phyloP scores from a whole-genome alignment of 2,888 invertebrate genomes.

The Cerceris ruficornis region DNA sequence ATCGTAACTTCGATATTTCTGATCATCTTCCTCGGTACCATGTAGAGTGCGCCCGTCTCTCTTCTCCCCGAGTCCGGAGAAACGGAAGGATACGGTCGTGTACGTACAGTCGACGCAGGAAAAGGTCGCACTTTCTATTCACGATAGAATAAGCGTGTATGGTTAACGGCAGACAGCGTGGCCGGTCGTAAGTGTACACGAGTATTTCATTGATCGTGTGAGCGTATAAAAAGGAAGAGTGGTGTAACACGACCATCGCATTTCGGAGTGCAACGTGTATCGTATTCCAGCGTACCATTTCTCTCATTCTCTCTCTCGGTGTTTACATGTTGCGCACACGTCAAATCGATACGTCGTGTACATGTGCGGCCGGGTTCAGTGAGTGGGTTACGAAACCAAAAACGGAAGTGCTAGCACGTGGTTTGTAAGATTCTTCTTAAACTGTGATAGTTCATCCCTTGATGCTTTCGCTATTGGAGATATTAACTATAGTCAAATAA shows the following conservation, averaged over 20 bases:
- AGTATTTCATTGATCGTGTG: slow-evolving; percentile 6
- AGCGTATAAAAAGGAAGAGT: slow-evolving; percentile 2
- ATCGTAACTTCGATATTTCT: too few species aligned
- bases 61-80: slow-evolving; percentile 23
- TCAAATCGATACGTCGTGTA: slow-evolving; percentile 56
- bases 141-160: slow-evolving; percentile 18
- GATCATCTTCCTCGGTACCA: not conserved
- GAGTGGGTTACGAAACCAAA: slow-evolving; percentile 48
- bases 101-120: slow-evolving; percentile 19
- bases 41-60: slow-evolving; percentile 1
- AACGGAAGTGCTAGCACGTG: slow-evolving; percentile 43
- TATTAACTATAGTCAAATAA: not conserved
- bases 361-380: slow-evolving; percentile 35
- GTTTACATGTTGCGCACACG: slow-evolving; percentile 59
- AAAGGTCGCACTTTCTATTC: slow-evolving; percentile 54
- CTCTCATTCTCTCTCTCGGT: not conserved
- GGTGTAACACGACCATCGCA: not conserved
- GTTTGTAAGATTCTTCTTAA: slow-evolving; percentile 10
- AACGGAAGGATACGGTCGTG: slow-evolving; percentile 27
- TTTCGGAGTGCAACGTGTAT: too few species aligned
- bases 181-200: slow-evolving; percentile 1
- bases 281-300: too few species aligned
- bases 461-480: not conserved
- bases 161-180: not conserved
- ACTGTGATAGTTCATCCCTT: slow-evolving; percentile 4